phyloP scores from a whole-genome alignment of 2,797 vertebrate species.

The Emys orbicularis region DNA sequence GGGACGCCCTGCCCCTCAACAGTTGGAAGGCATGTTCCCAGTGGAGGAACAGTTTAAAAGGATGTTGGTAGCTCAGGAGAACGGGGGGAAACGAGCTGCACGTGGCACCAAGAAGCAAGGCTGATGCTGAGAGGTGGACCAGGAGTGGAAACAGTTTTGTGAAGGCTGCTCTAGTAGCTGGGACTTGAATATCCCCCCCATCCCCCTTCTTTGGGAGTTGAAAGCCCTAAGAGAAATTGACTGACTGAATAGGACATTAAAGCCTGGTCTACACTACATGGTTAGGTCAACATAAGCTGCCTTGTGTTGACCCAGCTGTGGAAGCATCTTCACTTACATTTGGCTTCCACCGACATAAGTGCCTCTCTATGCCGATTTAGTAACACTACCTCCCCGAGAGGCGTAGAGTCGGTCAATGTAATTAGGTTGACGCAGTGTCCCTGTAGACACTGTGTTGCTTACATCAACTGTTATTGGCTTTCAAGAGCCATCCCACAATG shows the following conservation, averaged over 20 bases:
- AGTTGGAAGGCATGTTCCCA: not conserved
- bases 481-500: too few relatives aligned
- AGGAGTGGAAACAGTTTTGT: not conserved
- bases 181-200: not conserved
- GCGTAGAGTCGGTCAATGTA: too few relatives aligned
- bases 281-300: not conserved
- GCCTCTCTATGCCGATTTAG: too few relatives aligned
- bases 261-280: too few relatives aligned
- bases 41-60: not conserved
- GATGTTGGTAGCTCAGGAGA: not conserved
- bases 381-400: too few relatives aligned
- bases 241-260: not conserved
- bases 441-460: too few relatives aligned
- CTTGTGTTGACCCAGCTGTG: not conserved
- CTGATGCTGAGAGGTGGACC: not conserved
- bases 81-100: not conserved
- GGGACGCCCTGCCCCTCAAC: too few relatives aligned
- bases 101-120: not conserved
- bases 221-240: not conserved
- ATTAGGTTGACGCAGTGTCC: too few relatives aligned
- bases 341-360: too few relatives aligned
- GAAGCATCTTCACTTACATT: not conserved
- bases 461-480: too few relatives aligned
- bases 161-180: not conserved
- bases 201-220: not conserved